Base-by-base conservation (phyloP, 1,140 invertebrate species). In the Drosophila neocordata region DNA sequence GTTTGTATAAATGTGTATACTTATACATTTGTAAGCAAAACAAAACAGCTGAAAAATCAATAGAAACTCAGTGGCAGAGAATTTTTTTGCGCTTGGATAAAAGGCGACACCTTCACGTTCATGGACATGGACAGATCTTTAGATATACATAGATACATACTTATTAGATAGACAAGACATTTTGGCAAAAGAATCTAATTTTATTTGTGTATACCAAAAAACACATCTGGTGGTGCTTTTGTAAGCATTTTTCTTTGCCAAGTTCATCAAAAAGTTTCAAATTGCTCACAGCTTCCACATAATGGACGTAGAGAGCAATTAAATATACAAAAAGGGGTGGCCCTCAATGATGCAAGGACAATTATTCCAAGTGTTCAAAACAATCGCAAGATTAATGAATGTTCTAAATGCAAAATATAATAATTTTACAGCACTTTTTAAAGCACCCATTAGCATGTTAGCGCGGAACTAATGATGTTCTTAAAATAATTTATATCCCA, bases 171-270 rank as follows among this genome's bases (percentile, higher is more conserved):
- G 35, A 58, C 34, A 68, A 64, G 41, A 56, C 34, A 63, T 80
- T 31, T 66, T 66, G 44, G 76, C 84, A 60, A 77, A 60, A 79
- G 67, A 88, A 73, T 88, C 83, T 88, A 88, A 77, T 67, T 63
- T 70, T 88, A 74, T 61, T 58, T 56, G 62, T 79, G 34, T 65
- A 73, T 65, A 71, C 59, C 66, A 20, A 52, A 59, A 20, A 48
- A 48, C 13, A 59, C 56, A 48, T 12, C n/a, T 63, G 22, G 1
- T 24, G 59, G 37, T 59, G 63, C 65, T 59, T 52, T 65, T 73
- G 76, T 69, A 56, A 76, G 48, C 58, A 27, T 66, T 75, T 62
- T 73, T 88, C 76, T 64, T 66, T 88, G 84, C 83, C 83, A 88
- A 88, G 83, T 88, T 88, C 79, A 75, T 68, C 57, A 68, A 22